Base-by-base conservation (phyloP, 2,113 vertebrate genomes). In the Clinocottus analis region DNA sequence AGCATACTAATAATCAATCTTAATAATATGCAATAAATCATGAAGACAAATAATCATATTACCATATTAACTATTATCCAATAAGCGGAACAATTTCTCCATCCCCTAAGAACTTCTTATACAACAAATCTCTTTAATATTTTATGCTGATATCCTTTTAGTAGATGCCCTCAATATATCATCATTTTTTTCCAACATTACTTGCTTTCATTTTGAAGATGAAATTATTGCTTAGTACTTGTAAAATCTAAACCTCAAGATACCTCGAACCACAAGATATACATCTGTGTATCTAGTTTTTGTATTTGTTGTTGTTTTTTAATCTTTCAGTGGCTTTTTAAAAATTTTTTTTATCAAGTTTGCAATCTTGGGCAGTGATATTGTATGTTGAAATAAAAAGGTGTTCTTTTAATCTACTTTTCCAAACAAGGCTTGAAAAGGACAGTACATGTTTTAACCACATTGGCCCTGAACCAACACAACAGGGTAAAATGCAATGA, bases 241-340 rank as follows among this genome's bases (percentile, higher is more conserved):
- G 29, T 69, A 61, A 60, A 43, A 43, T 35, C 66, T 27, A 58
- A 83, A 75, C n/a, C 27, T 65, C n/a, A 19, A 49, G 51, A 83
- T 35, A 56, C 2, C 29, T 39, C n/a, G 21, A 64, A 75, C 33
- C 21, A 74, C 0, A 25, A 72, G 11, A 69, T 79, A 73, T 59
- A 21, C 59, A 77, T 80, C 72, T 58, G 8, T 72, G 73, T 53
- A 16, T 47, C 13, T 41, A 1, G 2, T 35, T 35, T 35, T 35
- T 35, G 33, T 35, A n/a, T n/a, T n/a, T n/a, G n/a, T n/a, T n/a
- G n/a, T 35, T 35, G 39, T 41, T 41, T 60, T 61, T 62, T 63
- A 51, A 69, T 76, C 70, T 69, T 65, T 64, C 2, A 35, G 3
- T 29, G 21, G 31, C 70, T n/a, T n/a, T n/a, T n/a, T n/a, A n/a